Evolutionary conservation across 2,797 vertebrate genomes (phyloP).

Genomic region (Limosa lapponica): DNA sequence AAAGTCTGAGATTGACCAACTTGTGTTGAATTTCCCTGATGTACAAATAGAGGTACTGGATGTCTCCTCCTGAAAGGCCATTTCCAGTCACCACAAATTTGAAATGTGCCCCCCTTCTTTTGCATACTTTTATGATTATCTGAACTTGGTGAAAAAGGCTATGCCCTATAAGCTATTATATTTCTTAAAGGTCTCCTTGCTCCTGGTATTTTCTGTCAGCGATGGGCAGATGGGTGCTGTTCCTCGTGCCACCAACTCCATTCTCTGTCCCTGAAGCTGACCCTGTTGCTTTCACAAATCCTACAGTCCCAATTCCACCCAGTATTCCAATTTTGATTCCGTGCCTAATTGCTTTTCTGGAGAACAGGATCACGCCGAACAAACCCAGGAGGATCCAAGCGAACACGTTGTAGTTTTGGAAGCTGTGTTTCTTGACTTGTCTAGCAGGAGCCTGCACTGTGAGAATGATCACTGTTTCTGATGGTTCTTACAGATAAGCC

Average conservation of each 20-base stretch:
- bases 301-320: background rate
- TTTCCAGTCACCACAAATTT: background rate
- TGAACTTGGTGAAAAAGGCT: background rate
- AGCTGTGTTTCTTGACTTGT: conserved; percentile 40
- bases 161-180: background rate
- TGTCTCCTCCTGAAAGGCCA: background rate
- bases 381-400: conserved; percentile 30
- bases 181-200: background rate
- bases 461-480: conserved; percentile 59
- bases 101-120: background rate
- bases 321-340: background rate
- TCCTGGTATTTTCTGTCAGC: background rate
- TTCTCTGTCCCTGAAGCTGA: background rate
- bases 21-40: background rate
- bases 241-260: background rate
- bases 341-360: conserved; percentile 21
- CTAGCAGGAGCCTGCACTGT: conserved; percentile 2
- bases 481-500: conserved; percentile 74
- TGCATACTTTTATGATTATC: background rate
- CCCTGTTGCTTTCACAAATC: background rate
- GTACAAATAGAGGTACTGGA: background rate
- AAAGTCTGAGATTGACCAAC: background rate
- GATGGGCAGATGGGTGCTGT: background rate
- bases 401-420: conserved; percentile 18
- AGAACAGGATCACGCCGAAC: conserved; percentile 2